These are phyloP conservation scores for Poecile montanus DNA, from an alignment of 2,797 vertebrate species.

Conservation along the genomic window DNA sequence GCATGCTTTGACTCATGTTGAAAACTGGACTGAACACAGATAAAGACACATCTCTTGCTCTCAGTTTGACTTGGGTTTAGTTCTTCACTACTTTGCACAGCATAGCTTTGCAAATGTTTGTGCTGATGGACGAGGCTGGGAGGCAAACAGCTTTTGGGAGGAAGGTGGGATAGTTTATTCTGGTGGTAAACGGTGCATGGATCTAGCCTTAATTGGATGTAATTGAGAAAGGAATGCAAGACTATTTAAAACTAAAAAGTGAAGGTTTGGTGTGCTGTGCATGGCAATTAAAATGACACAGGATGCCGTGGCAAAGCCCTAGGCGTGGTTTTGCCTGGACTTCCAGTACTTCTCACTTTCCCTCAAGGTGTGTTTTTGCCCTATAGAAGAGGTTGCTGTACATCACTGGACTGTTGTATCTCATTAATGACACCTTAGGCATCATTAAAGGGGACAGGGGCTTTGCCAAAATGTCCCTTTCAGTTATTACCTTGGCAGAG, in stretches of 20 bases:
- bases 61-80: neutral
- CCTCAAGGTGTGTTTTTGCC: neutral
- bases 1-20: neutral
- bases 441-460: neutral
- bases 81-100: neutral
- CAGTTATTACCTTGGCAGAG: neutral
- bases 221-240: neutral
- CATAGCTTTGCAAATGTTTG: neutral
- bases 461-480: neutral
- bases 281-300: neutral
- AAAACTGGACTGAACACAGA: neutral
- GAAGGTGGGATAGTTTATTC: neutral
- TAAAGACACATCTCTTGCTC: neutral
- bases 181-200: neutral
- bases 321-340: neutral
- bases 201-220: neutral
- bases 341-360: neutral
- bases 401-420: neutral
- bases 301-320: neutral
- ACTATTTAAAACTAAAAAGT: neutral
- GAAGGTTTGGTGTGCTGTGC: neutral
- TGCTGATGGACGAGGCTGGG: neutral
- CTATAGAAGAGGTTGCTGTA: neutral
- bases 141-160: neutral
- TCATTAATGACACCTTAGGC: neutral